Evolutionary conservation across 1,140 invertebrate species (phyloP).

Genomic region (Zaprionus ornatus): DNA sequence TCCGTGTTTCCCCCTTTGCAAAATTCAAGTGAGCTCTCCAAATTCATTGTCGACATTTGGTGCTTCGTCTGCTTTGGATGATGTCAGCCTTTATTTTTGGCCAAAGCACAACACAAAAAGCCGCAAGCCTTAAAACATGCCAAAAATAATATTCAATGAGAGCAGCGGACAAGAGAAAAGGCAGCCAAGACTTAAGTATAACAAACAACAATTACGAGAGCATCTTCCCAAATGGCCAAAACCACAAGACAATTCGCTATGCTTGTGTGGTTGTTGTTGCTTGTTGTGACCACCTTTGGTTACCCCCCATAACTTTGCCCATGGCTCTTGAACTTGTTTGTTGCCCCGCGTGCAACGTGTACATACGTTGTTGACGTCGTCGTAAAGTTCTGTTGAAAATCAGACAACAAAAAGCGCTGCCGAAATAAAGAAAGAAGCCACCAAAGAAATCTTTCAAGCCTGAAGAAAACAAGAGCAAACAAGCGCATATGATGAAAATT

Average conservation of each 20-base stretch:
- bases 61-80: slow-evolving; percentile 58
- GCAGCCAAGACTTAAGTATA: slow-evolving; percentile 34
- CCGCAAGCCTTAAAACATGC: slow-evolving; percentile 68
- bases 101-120: slow-evolving; percentile 51
- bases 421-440: slow-evolving; percentile 1
- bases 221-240: slow-evolving; percentile 18
- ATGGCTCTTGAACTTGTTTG: slow-evolving; percentile 37
- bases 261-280: not conserved
- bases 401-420: not conserved
- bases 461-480: slow-evolving; percentile 11
- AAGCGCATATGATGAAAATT: not conserved
- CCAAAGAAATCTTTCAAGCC: not conserved
- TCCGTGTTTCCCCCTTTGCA: slow-evolving; percentile 5
- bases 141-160: slow-evolving; percentile 78
- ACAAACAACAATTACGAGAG: slow-evolving; percentile 58
- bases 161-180: slow-evolving; percentile 29
- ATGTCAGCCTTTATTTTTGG: slow-evolving; percentile 81
- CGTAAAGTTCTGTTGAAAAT: slow-evolving; percentile 26
- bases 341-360: not conserved
- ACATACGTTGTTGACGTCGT: not conserved
- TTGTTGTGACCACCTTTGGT: slow-evolving; percentile 2
- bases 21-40: slow-evolving; percentile 61
- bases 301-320: slow-evolving; percentile 10
- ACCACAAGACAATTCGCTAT: slow-evolving; percentile 7
- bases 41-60: slow-evolving; percentile 59